Base-by-base conservation (phyloP, 37 sponge, comb jelly and placozoan genomes). In the Geodia barretti region DNA sequence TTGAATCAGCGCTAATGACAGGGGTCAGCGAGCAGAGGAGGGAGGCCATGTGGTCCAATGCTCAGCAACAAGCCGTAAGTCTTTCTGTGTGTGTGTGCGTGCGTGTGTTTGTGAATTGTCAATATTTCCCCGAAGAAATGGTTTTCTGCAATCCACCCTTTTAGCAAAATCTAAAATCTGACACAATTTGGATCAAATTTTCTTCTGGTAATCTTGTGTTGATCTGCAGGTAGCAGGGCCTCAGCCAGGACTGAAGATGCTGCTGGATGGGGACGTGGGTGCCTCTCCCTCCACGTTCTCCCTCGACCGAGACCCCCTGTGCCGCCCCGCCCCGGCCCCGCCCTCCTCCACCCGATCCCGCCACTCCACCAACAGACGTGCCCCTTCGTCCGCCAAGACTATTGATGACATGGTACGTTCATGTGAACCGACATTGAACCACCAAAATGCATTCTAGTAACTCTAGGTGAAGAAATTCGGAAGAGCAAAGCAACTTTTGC, bases 31-130 rank as follows among this genome's bases (percentile, higher is more conserved):
- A 60, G 59, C 79, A 77, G 30, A 39, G 42, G 64, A 82, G 72
- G 65, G 92, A 91, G 39, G 88, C 76, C 1, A 87, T 87, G 25
- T 91, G 92, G 92, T 32, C 68, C 34, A 83, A 72, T 41, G 92
- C 92, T 21, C 68, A 83, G 38, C 69, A 80, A 39, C 63, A 79
- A 63, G 75, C 70, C 25, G 87, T 86, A 21, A 79, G 87, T 76
- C 1, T 1, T 30, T 62, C 78, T 54, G 25, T 11, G 37, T 24
- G 32, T 23, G 32, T 3, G 35, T n/a, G n/a, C n/a, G n/a, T n/a
- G n/a, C n/a, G n/a, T n/a, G n/a, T n/a, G n/a, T n/a, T n/a, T n/a
- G n/a, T n/a, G n/a, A n/a, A n/a, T n/a, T n/a, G n/a, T n/a, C n/a
- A n/a, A n/a, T n/a, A n/a, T n/a, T n/a, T n/a, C n/a, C n/a, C n/a